These are phyloP conservation scores for Idris sp. DNA, from an alignment of 1,140 invertebrate species.

Conservation along the genomic window DNA sequence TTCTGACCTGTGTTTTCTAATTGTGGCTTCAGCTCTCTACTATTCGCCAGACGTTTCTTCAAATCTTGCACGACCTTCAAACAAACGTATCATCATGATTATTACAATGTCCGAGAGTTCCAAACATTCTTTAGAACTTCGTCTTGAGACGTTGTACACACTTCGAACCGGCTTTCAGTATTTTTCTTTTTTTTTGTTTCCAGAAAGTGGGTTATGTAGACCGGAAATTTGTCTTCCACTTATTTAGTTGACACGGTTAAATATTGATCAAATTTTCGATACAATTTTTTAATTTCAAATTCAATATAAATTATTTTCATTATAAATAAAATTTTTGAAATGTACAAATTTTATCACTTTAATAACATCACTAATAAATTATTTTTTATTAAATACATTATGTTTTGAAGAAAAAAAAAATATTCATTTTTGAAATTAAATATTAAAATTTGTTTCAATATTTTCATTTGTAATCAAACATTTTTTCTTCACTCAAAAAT, in stretches of 20 bases:
- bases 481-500: no score
- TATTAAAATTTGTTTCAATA: no score
- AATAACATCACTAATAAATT: no score
- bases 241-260: neutral
- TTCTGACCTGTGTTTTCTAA: conserved; percentile 83
- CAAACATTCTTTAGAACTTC: conserved; percentile 2
- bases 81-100: conserved; percentile 23
- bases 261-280: no score
- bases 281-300: no score
- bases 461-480: no score
- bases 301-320: no score
- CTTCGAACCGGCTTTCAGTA: conserved; percentile 7
- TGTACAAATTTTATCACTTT: no score
- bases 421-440: no score
- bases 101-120: conserved; percentile 1
- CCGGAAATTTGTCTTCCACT: neutral
- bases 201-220: neutral
- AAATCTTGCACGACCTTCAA: conserved; percentile 46
- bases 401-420: no score
- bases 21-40: conserved; percentile 13
- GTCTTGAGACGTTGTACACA: neutral
- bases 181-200: neutral
- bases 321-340: no score
- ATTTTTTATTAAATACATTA: no score
- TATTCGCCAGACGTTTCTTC: conserved; percentile 34